Percentiles rank a stretch among this genome's conserved stretches.
Evolutionary conservation across 1,140 invertebrate genomes (phyloP).

Genomic region (Agraylea sexmaculata): DNA sequence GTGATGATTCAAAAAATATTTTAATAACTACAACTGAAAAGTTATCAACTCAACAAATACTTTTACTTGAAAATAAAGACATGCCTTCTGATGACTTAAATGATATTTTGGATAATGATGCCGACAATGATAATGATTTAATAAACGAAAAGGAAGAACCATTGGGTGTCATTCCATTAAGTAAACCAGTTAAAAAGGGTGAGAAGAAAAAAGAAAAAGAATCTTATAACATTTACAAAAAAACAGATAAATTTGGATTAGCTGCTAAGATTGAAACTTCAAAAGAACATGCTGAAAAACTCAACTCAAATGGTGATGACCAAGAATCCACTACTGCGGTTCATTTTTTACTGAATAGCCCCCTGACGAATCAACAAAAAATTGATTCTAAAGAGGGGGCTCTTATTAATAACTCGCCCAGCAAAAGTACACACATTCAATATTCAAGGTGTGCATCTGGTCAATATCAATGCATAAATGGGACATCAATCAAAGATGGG

Average conservation of each 20-base stretch:
- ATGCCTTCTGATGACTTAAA: constrained; percentile 16
- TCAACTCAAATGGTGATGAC: constrained; percentile 2
- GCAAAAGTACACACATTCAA: constrained; percentile 12
- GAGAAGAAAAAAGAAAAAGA: constrained; percentile 19
- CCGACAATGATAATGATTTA: constrained; percentile 15
- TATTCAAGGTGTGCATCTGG: constrained; percentile 44
- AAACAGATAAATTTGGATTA: constrained; percentile 15
- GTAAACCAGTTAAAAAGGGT: constrained; percentile 14
- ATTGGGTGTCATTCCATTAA: constrained; percentile 16
- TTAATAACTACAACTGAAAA: too few relatives aligned
- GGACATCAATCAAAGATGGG: constrained; percentile 43
- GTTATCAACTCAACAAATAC: too few relatives aligned
- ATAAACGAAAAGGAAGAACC: constrained; percentile 15
- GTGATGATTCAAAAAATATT: too few relatives aligned
- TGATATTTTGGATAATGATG: constrained; percentile 12
- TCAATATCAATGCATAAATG: constrained; percentile 50
- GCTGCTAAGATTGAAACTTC: constrained; percentile 15
- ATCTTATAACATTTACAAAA: constrained; percentile 15
- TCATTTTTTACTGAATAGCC: constrained; percentile 21
- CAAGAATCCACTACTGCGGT: constrained; percentile 18
- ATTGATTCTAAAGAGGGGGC: constrained; percentile 21
- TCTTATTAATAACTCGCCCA: constrained; percentile 9
- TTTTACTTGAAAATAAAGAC: too few relatives aligned
- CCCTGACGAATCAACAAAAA: constrained; percentile 17
- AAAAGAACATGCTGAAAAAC: constrained; percentile 9